Base-by-base conservation (phyloP, 2,113 vertebrate genomes). In the Panthera uncia region DNA sequence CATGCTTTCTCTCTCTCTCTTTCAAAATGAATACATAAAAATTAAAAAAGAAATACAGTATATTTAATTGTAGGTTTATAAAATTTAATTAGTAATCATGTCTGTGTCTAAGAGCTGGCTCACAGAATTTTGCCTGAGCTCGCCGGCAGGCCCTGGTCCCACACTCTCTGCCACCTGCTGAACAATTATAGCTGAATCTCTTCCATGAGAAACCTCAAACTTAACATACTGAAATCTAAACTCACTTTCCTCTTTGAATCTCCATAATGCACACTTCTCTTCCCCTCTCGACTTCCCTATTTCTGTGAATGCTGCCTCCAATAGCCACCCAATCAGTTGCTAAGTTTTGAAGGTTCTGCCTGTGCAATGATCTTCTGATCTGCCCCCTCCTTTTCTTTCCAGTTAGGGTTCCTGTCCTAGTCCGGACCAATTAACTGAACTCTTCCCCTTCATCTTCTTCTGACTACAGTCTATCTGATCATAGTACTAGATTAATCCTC, bases 251-350 rank as follows among this genome's bases (percentile, higher is more conserved):
- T 96, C 84, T 97, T 81, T 94, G 95, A 95, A 78, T 97, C 66
- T 94, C 95, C 96, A 93, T 68, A 38, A 36, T 0, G 3, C 57
- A 94, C 45, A 88, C 50, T 96, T 97, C 84, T 96, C 92, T 95
- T 95, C 80, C 73, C 74, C 93, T 96, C 90, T 74, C 68, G 21
- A 98, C 88, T 97, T 97, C 94, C 71, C 50, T 90, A 82, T 97
- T 97, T 98, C 97, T 97, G 63, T 96, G 81, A 86, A 95, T 95
- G 97, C 93, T 80, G 78, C 52, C 69, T 94, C 82, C 91, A 71
- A 57, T 27, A 66, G 41, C 68, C 65, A 74, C 83, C 81, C 63
- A 94, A 71, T 71, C 69, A 94, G 74, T 41, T 94, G 52, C 38
- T 68, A 69, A 96, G 36, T 92, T 93, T 93, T 38, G 33, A 29